Conservation (phyloP, 2,797 vertebrate species). For the Brotula barbata region DNA sequence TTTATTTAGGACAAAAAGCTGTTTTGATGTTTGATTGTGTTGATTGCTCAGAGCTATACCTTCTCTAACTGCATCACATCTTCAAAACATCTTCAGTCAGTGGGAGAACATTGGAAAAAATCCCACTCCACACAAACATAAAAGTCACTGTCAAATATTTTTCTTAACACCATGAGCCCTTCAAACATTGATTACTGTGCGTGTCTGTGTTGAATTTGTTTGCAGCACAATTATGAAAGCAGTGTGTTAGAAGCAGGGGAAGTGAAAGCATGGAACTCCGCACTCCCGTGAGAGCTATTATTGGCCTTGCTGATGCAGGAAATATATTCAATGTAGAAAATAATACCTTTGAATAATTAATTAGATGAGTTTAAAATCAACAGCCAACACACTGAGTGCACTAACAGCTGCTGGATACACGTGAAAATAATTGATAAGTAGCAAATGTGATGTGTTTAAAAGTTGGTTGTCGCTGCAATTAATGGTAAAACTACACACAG, state of each 20-base stretch:
- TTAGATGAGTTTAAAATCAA: slow-evolving; percentile 78
- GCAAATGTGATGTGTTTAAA: too few relatives aligned
- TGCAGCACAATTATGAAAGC: slow-evolving; percentile 60
- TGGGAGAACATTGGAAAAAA: slow-evolving; percentile 14
- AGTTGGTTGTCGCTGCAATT: too few relatives aligned
- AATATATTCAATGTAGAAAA: slow-evolving; percentile 82
- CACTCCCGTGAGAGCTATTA: slow-evolving; percentile 80
- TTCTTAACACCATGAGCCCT: slow-evolving; percentile 45
- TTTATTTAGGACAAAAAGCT: neutral
- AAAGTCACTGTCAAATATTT: slow-evolving; percentile 49
- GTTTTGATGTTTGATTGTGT: neutral
- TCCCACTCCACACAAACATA: slow-evolving; percentile 31
- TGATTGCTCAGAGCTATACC: neutral
- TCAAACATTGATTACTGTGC: slow-evolving; percentile 48
- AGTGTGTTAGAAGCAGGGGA: slow-evolving; percentile 62
- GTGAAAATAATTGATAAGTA: slow-evolving; percentile 63
- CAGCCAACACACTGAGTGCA: slow-evolving; percentile 61
- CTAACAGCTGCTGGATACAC: slow-evolving; percentile 45
- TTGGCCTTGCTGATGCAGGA: slow-evolving; percentile 81
- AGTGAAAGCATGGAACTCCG: slow-evolving; percentile 60
- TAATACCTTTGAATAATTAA: slow-evolving; percentile 84
- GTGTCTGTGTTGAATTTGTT: slow-evolving; percentile 44
- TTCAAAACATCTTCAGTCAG: slow-evolving; percentile 20
- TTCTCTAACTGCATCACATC: neutral
- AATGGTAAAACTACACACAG: too few relatives aligned